A percentile compares a stretch with the other conserved stretches of the same genome.
Evolutionary conservation across 2,797 vertebrate genomes (phyloP).

Genomic region (Petrocephalus sullivani): DNA sequence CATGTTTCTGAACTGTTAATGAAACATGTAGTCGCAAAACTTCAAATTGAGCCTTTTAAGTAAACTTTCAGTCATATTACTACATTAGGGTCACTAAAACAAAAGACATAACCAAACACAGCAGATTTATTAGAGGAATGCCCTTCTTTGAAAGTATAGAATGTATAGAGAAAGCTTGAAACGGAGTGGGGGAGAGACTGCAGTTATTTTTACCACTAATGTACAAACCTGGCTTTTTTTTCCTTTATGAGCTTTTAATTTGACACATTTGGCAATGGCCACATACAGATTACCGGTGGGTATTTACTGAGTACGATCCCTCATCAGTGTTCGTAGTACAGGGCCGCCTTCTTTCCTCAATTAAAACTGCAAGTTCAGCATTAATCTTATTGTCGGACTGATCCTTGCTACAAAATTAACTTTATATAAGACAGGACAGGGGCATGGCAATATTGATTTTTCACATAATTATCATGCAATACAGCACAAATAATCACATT

Average conservation of each 20-base stretch:
- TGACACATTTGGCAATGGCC: not conserved
- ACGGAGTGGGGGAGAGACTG: not conserved
- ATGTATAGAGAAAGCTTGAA: not conserved
- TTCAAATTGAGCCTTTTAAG: not conserved
- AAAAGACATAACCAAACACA: not conserved
- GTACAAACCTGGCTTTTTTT: not conserved
- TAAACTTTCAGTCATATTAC: not conserved
- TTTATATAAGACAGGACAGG: constrained; percentile 53
- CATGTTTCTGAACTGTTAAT: not conserved
- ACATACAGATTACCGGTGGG: not conserved
- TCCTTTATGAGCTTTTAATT: not conserved
- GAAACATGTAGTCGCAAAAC: not conserved
- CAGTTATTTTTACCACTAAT: not conserved
- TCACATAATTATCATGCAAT: constrained; percentile 47
- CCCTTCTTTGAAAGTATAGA: not conserved
- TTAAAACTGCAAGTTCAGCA: constrained; percentile 22
- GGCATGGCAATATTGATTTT: constrained; percentile 54
- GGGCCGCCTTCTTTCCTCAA: not conserved
- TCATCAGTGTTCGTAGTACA: not conserved
- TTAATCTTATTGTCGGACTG: constrained; percentile 21
- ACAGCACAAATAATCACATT: constrained; percentile 59
- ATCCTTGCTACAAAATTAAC: constrained; percentile 35
- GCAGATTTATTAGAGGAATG: not conserved
- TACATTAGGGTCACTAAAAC: not conserved
- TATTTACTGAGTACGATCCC: not conserved